Evolutionary conservation across 2,888 invertebrate genomes (phyloP).

Genomic region (Mesoligia furuncula): DNA sequence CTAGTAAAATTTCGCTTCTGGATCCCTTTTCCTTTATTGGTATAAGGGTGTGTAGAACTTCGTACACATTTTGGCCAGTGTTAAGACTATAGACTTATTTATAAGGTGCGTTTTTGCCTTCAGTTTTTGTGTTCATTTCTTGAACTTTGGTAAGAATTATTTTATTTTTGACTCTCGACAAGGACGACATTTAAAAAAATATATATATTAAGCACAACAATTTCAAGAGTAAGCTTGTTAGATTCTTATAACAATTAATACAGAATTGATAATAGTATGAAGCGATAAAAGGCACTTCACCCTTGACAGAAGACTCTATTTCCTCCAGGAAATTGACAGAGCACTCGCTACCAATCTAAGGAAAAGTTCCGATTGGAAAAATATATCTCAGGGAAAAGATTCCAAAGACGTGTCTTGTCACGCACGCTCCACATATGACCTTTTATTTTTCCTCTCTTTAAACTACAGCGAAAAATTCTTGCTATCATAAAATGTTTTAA

Average conservation of each 20-base stretch:
- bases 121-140: background rate
- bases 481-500: constrained; percentile 50
- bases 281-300: constrained; percentile 29
- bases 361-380: constrained; percentile 68
- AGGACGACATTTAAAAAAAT: background rate
- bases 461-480: constrained; percentile 44
- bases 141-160: no score
- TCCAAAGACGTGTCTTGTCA: constrained; percentile 68
- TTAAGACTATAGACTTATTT: constrained; percentile 5
- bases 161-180: background rate
- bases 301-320: constrained; percentile 67
- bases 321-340: constrained; percentile 74
- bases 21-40: constrained; percentile 57
- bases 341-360: constrained; percentile 62
- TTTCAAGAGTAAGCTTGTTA: background rate
- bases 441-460: constrained; percentile 59
- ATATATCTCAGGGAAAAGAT: constrained; percentile 66
- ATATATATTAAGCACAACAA: background rate
- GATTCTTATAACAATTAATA: constrained; percentile 9
- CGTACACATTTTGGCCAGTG: constrained; percentile 20
- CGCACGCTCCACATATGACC: constrained; percentile 62
- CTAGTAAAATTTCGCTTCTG: constrained; percentile 60
- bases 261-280: background rate
- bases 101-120: background rate
- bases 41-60: constrained; percentile 42